Evolutionary conservation across 2,797 vertebrate genomes (phyloP).

Genomic region (Poecilia picta): DNA sequence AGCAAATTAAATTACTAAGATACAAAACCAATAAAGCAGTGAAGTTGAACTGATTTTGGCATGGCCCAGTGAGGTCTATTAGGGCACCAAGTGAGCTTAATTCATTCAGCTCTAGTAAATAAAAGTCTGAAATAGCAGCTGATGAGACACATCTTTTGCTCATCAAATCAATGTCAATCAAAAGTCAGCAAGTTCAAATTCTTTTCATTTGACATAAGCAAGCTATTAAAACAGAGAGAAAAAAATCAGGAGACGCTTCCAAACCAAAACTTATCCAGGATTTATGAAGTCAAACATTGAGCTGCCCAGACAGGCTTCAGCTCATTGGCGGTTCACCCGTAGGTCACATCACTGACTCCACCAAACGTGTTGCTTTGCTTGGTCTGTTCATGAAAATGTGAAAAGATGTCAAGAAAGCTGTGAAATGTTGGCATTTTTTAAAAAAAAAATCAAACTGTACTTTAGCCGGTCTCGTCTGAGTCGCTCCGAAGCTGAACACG

Average conservation of each 20-base stretch:
- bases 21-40: not conserved
- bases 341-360: not conserved
- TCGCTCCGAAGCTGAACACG: not conserved
- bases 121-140: not conserved
- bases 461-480: not conserved
- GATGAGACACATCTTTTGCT: conserved; percentile 1
- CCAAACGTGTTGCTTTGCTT: not conserved
- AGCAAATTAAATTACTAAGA: not conserved
- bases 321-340: not conserved
- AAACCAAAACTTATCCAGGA: conserved; percentile 21
- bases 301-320: not conserved
- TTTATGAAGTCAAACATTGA: conserved; percentile 1
- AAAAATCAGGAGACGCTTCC: conserved; percentile 5
- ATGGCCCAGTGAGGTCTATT: not conserved
- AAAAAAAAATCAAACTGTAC: not conserved
- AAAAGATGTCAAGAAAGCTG: not conserved
- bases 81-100: not conserved
- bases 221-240: not conserved
- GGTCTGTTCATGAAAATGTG: not conserved
- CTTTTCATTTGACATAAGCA: not conserved
- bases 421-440: not conserved
- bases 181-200: not conserved
- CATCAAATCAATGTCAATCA: not conserved
- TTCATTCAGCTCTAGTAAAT: not conserved
- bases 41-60: not conserved